Conservation (phyloP, 2,797 vertebrate genomes). For the Acanthurus lineatus region DNA sequence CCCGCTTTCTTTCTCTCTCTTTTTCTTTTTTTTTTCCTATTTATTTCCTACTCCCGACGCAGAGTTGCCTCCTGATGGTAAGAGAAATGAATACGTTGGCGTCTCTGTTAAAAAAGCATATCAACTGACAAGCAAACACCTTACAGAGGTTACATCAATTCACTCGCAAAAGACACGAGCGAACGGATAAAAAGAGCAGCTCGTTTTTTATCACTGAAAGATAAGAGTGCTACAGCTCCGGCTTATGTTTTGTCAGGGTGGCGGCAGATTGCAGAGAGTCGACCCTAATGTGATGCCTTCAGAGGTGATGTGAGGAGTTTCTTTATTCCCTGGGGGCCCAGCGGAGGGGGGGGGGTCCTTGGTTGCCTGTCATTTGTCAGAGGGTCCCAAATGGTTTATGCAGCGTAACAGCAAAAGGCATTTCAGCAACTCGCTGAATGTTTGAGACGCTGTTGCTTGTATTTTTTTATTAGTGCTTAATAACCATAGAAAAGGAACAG, state of each 20-base stretch:
- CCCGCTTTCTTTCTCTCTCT: conserved; percentile 44
- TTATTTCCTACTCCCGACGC: conserved; percentile 22
- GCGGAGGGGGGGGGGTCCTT: not conserved
- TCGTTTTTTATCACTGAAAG: conserved; percentile 37
- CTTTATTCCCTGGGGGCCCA: conserved; percentile 54
- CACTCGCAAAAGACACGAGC: conserved; percentile 52
- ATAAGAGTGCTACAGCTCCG: conserved; percentile 46
- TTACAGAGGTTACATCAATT: conserved; percentile 64
- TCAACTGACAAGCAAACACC: conserved; percentile 78
- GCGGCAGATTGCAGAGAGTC: conserved; percentile 50
- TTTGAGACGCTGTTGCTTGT: conserved; percentile 29
- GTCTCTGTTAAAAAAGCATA: conserved; percentile 64
- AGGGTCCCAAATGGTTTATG: conserved; percentile 50
- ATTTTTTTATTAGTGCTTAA: conserved; percentile 4
- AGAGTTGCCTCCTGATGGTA: conserved; percentile 87
- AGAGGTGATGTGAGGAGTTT: conserved; percentile 60
- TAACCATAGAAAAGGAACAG: not conserved
- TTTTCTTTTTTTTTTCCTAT: conserved; percentile 15
- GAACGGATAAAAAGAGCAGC: conserved; percentile 53
- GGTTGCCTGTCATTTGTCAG: conserved; percentile 51
- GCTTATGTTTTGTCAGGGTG: conserved; percentile 38
- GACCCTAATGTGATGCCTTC: conserved; percentile 52
- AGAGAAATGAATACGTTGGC: conserved; percentile 74
- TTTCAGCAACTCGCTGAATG: conserved; percentile 9
- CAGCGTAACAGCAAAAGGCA: conserved; percentile 26